Percentiles rank a stretch among this genome's conserved stretches.
Conservation (phyloP, 2,797 vertebrate species). For the Galago senegalensis region DNA sequence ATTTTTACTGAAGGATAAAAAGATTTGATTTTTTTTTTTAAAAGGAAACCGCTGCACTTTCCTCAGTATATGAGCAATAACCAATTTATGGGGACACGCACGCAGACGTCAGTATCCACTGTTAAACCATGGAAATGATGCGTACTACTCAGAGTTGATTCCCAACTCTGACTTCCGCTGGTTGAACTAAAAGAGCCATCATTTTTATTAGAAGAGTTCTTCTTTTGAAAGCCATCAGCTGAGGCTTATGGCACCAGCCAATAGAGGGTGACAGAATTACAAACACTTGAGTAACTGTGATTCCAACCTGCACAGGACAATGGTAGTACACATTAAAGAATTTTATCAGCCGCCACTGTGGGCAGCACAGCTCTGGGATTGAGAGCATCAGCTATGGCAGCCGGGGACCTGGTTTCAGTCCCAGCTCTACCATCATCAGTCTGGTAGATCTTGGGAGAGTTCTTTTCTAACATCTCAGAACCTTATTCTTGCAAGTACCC, state of each 20-base stretch:
- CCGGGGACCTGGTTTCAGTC: not conserved
- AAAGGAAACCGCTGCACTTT: not conserved
- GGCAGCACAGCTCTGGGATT: not conserved
- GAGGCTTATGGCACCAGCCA: constrained; percentile 39
- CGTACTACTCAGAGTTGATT: not conserved
- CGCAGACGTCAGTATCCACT: not conserved
- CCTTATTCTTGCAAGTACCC: not conserved
- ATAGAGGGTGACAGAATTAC: constrained; percentile 59
- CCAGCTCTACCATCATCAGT: not conserved
- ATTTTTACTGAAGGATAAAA: not conserved
- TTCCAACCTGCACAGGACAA: not conserved
- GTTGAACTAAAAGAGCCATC: constrained; percentile 57
- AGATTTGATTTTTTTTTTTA: not conserved
- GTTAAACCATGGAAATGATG: constrained; percentile 49
- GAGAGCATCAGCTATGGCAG: not conserved
- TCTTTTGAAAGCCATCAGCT: constrained; percentile 66
- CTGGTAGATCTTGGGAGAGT: not conserved
- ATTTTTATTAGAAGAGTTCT: constrained; percentile 56
- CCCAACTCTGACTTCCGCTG: constrained; percentile 23
- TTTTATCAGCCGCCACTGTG: not conserved
- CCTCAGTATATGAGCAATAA: constrained; percentile 11
- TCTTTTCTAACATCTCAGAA: constrained; percentile 9
- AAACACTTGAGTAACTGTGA: not conserved
- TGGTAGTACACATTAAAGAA: not conserved
- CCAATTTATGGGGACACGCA: constrained; percentile 30